These are phyloP conservation scores for Heterochromis multidens DNA, from an alignment of 2,113 vertebrate genomes.

Conservation along the genomic window DNA sequence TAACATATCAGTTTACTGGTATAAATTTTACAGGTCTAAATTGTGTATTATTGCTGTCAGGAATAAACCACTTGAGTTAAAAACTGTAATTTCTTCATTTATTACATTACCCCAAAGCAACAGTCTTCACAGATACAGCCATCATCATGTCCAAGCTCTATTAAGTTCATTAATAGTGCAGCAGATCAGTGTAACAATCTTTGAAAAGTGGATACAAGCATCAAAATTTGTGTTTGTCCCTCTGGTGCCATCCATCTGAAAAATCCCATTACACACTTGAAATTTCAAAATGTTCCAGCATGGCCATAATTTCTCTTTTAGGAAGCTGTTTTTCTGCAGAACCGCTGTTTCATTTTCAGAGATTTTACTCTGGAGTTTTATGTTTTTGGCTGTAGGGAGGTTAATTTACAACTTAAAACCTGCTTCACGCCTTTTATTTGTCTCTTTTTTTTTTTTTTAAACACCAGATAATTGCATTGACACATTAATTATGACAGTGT, in stretches of 20 bases:
- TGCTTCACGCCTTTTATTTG: background rate
- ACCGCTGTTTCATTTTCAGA: background rate
- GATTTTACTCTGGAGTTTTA: background rate
- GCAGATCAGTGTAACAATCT: background rate
- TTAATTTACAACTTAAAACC: background rate
- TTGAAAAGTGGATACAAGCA: background rate
- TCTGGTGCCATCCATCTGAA: background rate
- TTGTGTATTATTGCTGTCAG: background rate
- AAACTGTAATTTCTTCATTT: background rate
- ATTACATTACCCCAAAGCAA: background rate
- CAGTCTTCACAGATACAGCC: background rate
- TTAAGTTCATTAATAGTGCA: background rate
- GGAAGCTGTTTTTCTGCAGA: background rate
- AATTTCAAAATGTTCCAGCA: background rate
- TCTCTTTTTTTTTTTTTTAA: background rate
- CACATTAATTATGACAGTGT: background rate
- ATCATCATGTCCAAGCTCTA: background rate
- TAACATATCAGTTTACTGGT: background rate
- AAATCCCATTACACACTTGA: background rate
- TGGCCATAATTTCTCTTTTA: background rate
- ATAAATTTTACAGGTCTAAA: background rate
- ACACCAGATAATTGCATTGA: background rate
- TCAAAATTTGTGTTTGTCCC: background rate
- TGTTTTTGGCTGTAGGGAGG: background rate
- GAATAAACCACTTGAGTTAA: background rate